Base-by-base conservation (phyloP, 2,113 vertebrate genomes). In the Dipodomys spectabilis region DNA sequence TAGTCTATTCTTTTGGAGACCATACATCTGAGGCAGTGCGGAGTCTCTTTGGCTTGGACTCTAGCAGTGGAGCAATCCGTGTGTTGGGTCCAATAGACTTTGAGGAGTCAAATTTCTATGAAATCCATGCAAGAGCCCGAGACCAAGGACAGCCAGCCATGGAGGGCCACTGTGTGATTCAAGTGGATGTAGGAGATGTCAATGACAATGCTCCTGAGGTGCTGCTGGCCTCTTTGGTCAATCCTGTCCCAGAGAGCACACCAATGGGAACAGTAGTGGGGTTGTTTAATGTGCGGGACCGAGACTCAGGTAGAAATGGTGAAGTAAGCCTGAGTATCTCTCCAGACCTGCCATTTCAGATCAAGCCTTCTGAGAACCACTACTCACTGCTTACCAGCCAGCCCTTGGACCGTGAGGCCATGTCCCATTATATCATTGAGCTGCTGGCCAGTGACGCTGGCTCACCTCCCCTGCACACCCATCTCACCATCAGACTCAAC, bases 331-430 rank as follows among this genome's bases (percentile, higher is more conserved):
- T 99, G 86, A 96, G 96, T 15, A 96, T 99, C 25, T 92, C 97
- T 20, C 97, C 98, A 0, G 75, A 95, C 0, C 97, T 98, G 62
- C 99, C 99, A 5, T 99, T 99, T 96, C 96, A 94, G 81, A 96
- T 98, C 97, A 99, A 98, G 92, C 98, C 99, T 0, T 98, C 98
- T 92, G 98, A 99, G 83, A 99, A 99, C 92, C 99, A 99, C 95
- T 99, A 99, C 75, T 99, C 99, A 1, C 95, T 99, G 80, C 97
- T 99, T 28, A 99, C 98, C 0, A 95, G 75, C 72, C 98, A 97
- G 18, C 82, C 88, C 64, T 96, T 99, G 96, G 99, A 99, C 88
- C 90, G 98, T 27, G 99, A 99, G 93, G 91, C 81, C 1, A 94
- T 65, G 13, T 96, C 98, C 2, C 95, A 98, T 22, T 99, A 98